A percentile compares a stretch with the other conserved stretches of the same genome.
Evolutionary conservation across 2,888 invertebrate genomes (phyloP).

Genomic region (Pollenia labialis): DNA sequence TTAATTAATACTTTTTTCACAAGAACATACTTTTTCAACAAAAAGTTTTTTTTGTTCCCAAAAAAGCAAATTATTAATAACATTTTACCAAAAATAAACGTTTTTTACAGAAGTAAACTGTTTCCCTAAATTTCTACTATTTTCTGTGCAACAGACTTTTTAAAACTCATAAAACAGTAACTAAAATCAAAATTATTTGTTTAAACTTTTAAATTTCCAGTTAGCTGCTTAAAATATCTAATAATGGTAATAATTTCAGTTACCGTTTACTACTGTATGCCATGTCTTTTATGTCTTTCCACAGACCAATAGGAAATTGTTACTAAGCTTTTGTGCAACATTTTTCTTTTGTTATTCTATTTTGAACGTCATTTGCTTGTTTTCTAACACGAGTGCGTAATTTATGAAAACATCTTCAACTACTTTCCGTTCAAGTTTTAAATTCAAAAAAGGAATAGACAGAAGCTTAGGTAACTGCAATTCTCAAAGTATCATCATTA

Average conservation of each 20-base stretch:
- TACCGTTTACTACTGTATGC: slow-evolving; percentile 39
- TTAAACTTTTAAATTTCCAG: slow-evolving; percentile 48
- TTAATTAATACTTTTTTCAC: no score
- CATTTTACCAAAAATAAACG: no score
- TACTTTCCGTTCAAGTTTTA: slow-evolving; percentile 37
- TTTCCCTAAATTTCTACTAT: neutral
- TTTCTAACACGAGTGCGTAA: slow-evolving; percentile 67
- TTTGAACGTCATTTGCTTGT: slow-evolving; percentile 24
- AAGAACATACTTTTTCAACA: no score
- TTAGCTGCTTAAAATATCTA: slow-evolving; percentile 47
- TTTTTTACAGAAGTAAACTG: neutral
- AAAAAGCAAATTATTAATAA: no score
- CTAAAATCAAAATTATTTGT: slow-evolving; percentile 20
- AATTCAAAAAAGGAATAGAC: slow-evolving; percentile 12
- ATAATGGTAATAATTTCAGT: slow-evolving; percentile 64
- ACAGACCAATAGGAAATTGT: neutral
- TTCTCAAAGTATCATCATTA: slow-evolving; percentile 27
- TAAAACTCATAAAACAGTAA: neutral
- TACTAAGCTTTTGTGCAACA: slow-evolving; percentile 31
- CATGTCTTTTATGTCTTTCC: neutral
- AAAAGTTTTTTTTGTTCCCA: no score
- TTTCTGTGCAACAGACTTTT: no score
- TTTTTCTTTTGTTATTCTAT: neutral
- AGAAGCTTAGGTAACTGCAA: slow-evolving; percentile 52
- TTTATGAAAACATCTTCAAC: slow-evolving; percentile 52